Evolutionary conservation across 2,888 invertebrate species (phyloP).

Genomic region (Gerosis bhagava): DNA sequence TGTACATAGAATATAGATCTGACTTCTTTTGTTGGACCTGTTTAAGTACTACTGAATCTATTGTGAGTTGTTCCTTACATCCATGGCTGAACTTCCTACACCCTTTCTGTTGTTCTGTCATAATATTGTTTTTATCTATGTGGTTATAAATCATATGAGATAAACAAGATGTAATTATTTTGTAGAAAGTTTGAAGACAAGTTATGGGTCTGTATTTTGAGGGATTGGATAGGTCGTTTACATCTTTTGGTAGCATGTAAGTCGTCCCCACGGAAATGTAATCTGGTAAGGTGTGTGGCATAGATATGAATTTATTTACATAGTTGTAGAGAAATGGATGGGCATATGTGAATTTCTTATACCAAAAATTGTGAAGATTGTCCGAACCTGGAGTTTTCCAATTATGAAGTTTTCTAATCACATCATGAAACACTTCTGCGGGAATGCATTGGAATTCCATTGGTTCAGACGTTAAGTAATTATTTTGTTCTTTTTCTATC

Average conservation of each 20-base stretch:
- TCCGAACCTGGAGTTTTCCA: slow-evolving; percentile 33
- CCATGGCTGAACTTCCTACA: slow-evolving; percentile 30
- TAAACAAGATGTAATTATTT: slow-evolving; percentile 34
- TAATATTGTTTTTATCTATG: slow-evolving; percentile 26
- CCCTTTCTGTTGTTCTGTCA: slow-evolving; percentile 36
- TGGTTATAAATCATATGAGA: slow-evolving; percentile 31
- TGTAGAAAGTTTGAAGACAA: slow-evolving; percentile 38
- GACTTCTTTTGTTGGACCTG: slow-evolving; percentile 18
- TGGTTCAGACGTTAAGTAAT: not conserved
- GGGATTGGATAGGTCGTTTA: slow-evolving; percentile 26
- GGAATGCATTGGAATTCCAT: slow-evolving; percentile 23
- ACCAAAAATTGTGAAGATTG: slow-evolving; percentile 33
- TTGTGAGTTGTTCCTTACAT: slow-evolving; percentile 32
- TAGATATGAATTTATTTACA: slow-evolving; percentile 26
- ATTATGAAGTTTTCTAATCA: slow-evolving; percentile 26
- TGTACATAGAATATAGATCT: slow-evolving; percentile 29
- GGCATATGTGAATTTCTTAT: slow-evolving; percentile 30
- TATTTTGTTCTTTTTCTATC: slow-evolving; percentile 2
- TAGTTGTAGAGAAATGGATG: slow-evolving; percentile 19
- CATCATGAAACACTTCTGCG: slow-evolving; percentile 18
- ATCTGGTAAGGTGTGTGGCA: slow-evolving; percentile 17
- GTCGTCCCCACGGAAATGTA: slow-evolving; percentile 23
- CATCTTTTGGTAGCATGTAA: slow-evolving; percentile 33
- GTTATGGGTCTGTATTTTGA: slow-evolving; percentile 39
- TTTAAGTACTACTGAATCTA: slow-evolving; percentile 29